Evolutionary conservation across 2,797 vertebrate genomes (phyloP).

Genomic region (Champsocephalus gunnari): DNA sequence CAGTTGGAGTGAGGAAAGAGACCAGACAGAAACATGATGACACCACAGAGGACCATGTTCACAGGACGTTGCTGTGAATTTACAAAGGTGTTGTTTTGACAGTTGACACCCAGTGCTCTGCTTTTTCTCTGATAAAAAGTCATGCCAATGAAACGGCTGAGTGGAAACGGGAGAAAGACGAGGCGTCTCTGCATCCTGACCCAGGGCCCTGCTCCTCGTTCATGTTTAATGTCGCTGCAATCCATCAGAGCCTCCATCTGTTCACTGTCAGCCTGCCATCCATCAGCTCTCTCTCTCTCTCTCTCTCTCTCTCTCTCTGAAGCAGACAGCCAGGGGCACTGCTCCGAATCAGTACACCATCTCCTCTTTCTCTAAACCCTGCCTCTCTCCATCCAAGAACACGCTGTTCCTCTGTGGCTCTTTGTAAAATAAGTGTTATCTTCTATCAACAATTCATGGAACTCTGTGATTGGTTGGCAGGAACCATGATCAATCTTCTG

Average conservation of each 20-base stretch:
- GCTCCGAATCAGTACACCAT: constrained; percentile 16
- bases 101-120: constrained; percentile 35
- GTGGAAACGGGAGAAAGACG: constrained; percentile 41
- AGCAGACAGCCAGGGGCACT: constrained; percentile 18
- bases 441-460: background rate
- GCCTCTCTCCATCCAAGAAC: background rate
- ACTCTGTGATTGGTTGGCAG: background rate
- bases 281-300: constrained; percentile 32
- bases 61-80: constrained; percentile 7
- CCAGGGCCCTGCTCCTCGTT: constrained; percentile 64
- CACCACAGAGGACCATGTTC: background rate
- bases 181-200: constrained; percentile 52
- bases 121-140: constrained; percentile 48
- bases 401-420: background rate
- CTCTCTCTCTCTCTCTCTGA: background rate
- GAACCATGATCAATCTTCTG: background rate
- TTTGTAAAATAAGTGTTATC: background rate
- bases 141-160: constrained; percentile 31
- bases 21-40: background rate
- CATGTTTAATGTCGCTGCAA: constrained; percentile 78
- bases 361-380: background rate
- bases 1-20: background rate
- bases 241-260: constrained; percentile 83
- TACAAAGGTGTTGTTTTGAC: constrained; percentile 42
- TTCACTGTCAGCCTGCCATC: constrained; percentile 77